phyloP scores from a whole-genome alignment of 2,797 vertebrate genomes.

The Enteromius viviparus region DNA sequence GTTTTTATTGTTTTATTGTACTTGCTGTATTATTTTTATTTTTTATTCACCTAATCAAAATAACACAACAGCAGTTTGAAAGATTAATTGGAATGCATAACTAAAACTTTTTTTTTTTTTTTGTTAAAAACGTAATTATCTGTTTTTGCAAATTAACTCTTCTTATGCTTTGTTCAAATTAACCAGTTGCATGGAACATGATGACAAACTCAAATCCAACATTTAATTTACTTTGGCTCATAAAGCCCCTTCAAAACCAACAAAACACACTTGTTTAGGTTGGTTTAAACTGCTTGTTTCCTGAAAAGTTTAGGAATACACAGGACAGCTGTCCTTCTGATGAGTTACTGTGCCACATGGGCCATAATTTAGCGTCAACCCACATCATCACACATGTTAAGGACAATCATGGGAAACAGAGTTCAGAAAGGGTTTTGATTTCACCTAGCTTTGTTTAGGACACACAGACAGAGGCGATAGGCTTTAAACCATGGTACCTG shows the following conservation, averaged over 20 bases:
- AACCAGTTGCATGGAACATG: background rate
- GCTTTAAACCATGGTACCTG: conserved; percentile 44
- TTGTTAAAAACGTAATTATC: too few relatives aligned
- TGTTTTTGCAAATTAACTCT: too few relatives aligned
- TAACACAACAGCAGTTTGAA: too few relatives aligned
- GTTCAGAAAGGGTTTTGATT: background rate
- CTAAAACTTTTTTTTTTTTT: too few relatives aligned
- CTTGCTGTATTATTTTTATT: too few relatives aligned
- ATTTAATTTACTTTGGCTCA: background rate
- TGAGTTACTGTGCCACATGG: background rate
- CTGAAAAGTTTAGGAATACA: background rate
- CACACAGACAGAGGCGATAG: conserved; percentile 30
- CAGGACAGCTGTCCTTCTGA: background rate
- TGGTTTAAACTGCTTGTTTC: background rate
- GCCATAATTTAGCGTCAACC: background rate
- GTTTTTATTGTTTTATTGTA: too few relatives aligned
- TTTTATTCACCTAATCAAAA: too few relatives aligned
- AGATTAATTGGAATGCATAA: too few relatives aligned
- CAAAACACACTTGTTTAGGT: too few relatives aligned
- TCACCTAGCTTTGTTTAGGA: conserved; percentile 2
- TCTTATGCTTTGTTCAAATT: background rate
- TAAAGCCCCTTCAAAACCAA: background rate
- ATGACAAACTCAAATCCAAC: too few relatives aligned
- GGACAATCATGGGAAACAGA: background rate
- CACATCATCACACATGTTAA: conserved; percentile 16